Percentiles rank a stretch among this genome's conserved stretches.
phyloP scores from a whole-genome alignment of 2,113 vertebrate genomes.

The Uropsilus gracilis region DNA sequence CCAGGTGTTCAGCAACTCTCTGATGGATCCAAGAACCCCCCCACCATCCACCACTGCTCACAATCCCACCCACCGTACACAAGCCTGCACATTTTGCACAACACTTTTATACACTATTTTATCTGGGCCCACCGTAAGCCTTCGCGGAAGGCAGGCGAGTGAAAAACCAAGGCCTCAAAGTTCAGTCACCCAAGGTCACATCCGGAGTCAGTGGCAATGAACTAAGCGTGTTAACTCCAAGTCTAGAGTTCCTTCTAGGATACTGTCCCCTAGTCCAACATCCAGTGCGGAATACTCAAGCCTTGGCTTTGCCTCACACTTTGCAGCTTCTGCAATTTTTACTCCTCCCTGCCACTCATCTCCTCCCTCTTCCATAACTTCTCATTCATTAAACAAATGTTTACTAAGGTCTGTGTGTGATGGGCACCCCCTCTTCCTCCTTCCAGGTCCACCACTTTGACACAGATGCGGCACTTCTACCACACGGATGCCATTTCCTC shows the following conservation, averaged over 20 bases:
- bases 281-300: neutral
- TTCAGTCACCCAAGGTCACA: constrained; percentile 27
- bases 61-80: neutral
- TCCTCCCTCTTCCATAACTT: neutral
- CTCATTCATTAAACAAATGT: neutral
- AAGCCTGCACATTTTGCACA: neutral
- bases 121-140: neutral
- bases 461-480: neutral
- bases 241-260: constrained; percentile 52
- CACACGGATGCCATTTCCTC: neutral
- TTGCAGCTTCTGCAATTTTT: neutral
- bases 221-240: neutral
- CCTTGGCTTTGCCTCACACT: neutral
- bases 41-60: neutral
- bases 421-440: neutral
- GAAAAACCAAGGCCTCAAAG: neutral
- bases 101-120: neutral
- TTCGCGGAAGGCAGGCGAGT: neutral
- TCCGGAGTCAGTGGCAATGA: constrained; percentile 31
- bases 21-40: neutral
- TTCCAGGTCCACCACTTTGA: neutral
- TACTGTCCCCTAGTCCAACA: neutral
- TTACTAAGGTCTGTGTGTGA: neutral
- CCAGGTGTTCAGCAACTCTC: neutral
- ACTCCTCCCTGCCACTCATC: neutral